Percentiles rank a stretch among this genome's conserved stretches.
Evolutionary conservation across 2,113 vertebrate species (phyloP).

Genomic region (Rhynchopsitta pachyrhyncha): DNA sequence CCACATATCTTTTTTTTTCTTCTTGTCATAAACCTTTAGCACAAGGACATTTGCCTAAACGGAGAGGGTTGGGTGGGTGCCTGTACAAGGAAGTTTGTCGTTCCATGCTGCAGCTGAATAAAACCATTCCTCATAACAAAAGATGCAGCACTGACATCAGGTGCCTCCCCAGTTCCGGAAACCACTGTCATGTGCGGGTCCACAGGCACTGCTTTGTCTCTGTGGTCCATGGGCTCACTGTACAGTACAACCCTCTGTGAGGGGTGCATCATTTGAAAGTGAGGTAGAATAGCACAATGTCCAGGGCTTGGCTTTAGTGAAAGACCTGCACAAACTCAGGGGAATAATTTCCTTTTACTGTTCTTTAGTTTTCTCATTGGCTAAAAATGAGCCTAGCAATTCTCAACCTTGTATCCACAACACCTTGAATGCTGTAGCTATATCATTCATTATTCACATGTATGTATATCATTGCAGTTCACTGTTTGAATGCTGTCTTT

Average conservation of each 20-base stretch:
- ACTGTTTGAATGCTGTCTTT: not conserved
- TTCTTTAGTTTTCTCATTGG: not conserved
- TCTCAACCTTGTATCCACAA: not conserved
- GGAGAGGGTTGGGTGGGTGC: not conserved
- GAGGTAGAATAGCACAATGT: not conserved
- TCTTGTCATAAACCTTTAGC: not conserved
- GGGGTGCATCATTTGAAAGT: not conserved
- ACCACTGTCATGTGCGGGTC: not conserved
- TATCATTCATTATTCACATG: accelerated
- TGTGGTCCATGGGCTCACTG: not conserved
- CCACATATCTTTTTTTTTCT: not conserved
- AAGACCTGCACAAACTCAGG: not conserved
- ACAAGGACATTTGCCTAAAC: not conserved
- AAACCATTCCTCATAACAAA: not conserved
- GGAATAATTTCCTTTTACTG: not conserved
- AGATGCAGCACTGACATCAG: not conserved
- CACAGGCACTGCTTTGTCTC: not conserved
- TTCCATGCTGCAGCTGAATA: not conserved
- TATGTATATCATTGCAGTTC: not conserved
- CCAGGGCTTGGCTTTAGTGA: not conserved
- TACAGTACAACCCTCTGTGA: not conserved
- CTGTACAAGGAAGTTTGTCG: not conserved
- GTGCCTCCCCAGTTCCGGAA: not conserved
- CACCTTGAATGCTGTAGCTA: not conserved
- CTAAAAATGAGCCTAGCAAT: not conserved